phyloP scores from a whole-genome alignment of 2,113 vertebrate species.

The Taxidea taxus region DNA sequence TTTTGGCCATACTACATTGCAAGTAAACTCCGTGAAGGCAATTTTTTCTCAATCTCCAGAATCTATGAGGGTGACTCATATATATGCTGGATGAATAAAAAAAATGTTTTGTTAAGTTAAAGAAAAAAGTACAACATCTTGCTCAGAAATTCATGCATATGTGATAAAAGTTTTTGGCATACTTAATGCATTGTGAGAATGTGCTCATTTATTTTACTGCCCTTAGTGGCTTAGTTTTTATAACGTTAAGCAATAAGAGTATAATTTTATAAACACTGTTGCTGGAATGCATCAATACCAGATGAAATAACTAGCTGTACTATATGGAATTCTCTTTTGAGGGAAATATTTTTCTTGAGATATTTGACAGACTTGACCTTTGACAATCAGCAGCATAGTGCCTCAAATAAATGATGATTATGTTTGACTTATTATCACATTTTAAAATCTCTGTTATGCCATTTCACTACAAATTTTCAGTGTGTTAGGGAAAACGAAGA shows the following conservation, averaged over 20 bases:
- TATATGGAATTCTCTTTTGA: not conserved
- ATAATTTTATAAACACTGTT: not conserved
- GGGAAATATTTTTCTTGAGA: constrained; percentile 24
- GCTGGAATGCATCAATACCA: not conserved
- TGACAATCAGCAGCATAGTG: not conserved
- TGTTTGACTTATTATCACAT: constrained; percentile 40
- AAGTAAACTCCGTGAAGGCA: not conserved
- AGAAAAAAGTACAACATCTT: not conserved
- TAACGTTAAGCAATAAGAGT: not conserved
- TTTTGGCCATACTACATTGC: not conserved
- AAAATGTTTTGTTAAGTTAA: not conserved
- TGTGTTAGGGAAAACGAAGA: not conserved
- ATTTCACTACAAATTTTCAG: not conserved
- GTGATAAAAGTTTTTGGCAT: not conserved
- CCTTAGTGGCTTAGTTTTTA: not conserved
- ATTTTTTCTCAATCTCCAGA: not conserved
- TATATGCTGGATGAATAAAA: not conserved
- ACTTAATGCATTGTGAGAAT: not conserved
- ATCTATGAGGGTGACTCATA: not conserved
- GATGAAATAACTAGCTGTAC: not conserved
- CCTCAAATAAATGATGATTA: constrained; percentile 48
- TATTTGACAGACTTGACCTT: constrained; percentile 46
- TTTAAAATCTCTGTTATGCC: not conserved
- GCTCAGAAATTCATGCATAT: not conserved
- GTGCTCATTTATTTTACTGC: not conserved